Evolutionary conservation across 2,113 vertebrate genomes (phyloP).

Genomic region (Peromyscus californicus): DNA sequence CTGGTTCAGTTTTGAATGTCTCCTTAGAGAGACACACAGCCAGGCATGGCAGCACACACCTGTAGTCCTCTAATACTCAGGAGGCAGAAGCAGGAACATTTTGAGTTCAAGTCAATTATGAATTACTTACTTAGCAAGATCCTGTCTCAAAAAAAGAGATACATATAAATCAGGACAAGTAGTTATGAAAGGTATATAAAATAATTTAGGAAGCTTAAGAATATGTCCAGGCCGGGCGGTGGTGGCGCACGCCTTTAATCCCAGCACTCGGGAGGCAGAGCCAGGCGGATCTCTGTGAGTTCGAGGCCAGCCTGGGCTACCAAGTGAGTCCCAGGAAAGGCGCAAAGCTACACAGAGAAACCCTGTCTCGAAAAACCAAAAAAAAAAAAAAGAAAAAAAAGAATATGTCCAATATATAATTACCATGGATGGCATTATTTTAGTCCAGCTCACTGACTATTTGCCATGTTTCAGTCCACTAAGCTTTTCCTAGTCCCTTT

Average conservation of each 20-base stretch:
- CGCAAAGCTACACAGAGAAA: too few relatives aligned
- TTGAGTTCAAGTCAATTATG: background rate
- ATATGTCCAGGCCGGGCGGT: too few relatives aligned
- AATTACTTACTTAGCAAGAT: background rate
- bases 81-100: background rate
- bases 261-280: too few relatives aligned
- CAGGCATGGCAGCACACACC: background rate
- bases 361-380: too few relatives aligned
- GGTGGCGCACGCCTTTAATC: too few relatives aligned
- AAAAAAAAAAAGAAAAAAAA: too few relatives aligned
- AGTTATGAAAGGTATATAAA: background rate
- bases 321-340: too few relatives aligned
- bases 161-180: background rate
- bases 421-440: background rate
- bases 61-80: background rate
- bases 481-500: conserved; percentile 2
- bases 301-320: too few relatives aligned
- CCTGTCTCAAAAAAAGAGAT: background rate
- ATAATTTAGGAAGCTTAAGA: conserved; percentile 20
- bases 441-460: background rate
- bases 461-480: background rate
- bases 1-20: background rate
- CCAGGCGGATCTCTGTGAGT: too few relatives aligned
- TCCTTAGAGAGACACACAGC: background rate
- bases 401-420: conserved; percentile 13